Evolutionary conservation across 2,888 invertebrate genomes (phyloP), one percentile per base, ranked within the genome.

Genomic region (Bhutanitis thaidina): DNA sequence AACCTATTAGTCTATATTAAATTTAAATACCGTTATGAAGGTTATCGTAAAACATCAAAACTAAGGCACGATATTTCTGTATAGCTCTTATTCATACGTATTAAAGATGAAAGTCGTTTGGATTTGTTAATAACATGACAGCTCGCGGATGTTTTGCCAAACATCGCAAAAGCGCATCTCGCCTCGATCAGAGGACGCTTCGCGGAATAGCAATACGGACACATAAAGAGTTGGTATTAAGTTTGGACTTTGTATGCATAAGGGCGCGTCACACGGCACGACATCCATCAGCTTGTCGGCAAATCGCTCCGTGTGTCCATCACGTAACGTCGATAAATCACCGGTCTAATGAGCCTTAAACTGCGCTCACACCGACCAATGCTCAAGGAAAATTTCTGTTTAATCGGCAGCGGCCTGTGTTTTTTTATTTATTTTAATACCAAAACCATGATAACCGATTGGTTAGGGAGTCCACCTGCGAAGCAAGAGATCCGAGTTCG

Each of bases 251-350:
- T 57, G 72, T 77, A 81, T 80, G 69, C 76, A 51, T 35, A 57
- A 54, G 68, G 61, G 55, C 49, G 56, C 59, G 49, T 56, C 49
- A 58, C 57, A 58, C 65, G 60, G 59, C 72, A 69, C 71, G 65
- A 69, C 77, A 78, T 82, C 63, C 64, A 80, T 81, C 82, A 80
- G 67, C 56, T 56, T 67, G 73, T 62, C 71, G 63, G 68, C 66
- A 59, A 63, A 69, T 65, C 67, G 64, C 67, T 69, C 59, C 63
- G 61, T 60, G 70, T 69, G 69, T 65, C 64, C 62, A 64, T 73
- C 80, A 80, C 81, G 80, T 80, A 75, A 57, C 50, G 56, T 58
- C 66, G 65, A 77, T 83, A 83, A 80, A 83, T 80, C 71, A 67
- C 65, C 46, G 40, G 47, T 55, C 64, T 67, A 67, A 67, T 67